A percentile compares a stretch with the other conserved stretches of the same genome.
These are phyloP conservation scores for Phortica variegata DNA, from an alignment of 1,140 invertebrate species.

Conservation along the genomic window DNA sequence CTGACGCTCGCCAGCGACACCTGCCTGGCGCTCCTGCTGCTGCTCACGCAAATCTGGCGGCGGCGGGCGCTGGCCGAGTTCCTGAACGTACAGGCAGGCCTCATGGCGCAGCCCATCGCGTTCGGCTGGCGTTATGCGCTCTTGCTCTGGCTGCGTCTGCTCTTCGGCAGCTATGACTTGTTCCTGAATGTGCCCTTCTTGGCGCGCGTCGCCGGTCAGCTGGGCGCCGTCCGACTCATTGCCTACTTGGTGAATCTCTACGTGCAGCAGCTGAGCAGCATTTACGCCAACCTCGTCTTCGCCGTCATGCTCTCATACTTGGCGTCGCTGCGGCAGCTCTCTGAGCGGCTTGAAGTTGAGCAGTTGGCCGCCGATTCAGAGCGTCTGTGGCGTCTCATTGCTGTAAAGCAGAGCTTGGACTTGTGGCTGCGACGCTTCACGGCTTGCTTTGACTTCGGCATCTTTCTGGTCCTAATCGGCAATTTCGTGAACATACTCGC, in stretches of 20 bases:
- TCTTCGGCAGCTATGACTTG: slow-evolving; percentile 31
- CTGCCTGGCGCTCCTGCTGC: slow-evolving; percentile 23
- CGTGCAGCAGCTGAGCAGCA: slow-evolving; percentile 37
- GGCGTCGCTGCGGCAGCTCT: slow-evolving; percentile 13
- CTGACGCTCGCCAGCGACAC: slow-evolving; percentile 31
- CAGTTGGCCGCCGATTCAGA: not conserved
- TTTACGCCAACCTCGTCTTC: slow-evolving; percentile 38
- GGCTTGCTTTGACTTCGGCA: slow-evolving; percentile 24
- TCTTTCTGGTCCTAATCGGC: slow-evolving; percentile 36
- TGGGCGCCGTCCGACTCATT: slow-evolving; percentile 29
- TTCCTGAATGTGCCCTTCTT: slow-evolving; percentile 41
- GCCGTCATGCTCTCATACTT: slow-evolving; percentile 23
- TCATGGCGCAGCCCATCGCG: slow-evolving; percentile 14
- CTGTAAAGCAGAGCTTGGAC: slow-evolving; percentile 13
- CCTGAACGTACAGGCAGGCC: slow-evolving; percentile 10
- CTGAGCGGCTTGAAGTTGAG: not conserved
- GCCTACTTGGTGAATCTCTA: slow-evolving; percentile 36
- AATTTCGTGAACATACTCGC: slow-evolving; percentile 41
- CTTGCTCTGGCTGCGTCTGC: slow-evolving; percentile 9
- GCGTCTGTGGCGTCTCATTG: not conserved
- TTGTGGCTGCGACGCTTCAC: slow-evolving; percentile 16
- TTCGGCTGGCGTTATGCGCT: no score
- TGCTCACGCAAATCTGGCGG: slow-evolving; percentile 23
- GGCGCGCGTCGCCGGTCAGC: slow-evolving; percentile 13
- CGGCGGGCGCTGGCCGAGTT: slow-evolving; percentile 19